Base-by-base conservation (phyloP, 2,888 invertebrate genomes). In the Tipula confusa region DNA sequence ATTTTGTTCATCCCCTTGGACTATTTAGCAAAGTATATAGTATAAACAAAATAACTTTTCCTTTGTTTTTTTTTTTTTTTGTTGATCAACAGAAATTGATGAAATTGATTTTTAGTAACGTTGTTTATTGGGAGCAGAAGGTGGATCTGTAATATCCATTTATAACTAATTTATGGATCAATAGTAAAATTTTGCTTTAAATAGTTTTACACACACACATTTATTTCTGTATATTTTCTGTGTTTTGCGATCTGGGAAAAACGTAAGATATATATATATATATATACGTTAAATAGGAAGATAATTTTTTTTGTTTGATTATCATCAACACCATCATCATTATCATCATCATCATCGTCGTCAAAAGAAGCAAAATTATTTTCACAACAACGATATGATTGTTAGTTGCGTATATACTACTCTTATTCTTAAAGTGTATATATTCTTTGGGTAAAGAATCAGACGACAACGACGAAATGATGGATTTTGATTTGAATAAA, bases 401-500 rank as follows among this genome's bases (percentile, higher is more conserved):
- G 64, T 64, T 64, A 11, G 64, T 64, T 24, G 64, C 24, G 24
- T 64, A 13, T 64, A 7, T 64, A 64, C 64, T 24, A 64, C 64
- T 64, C 24, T 24, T 64, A 64, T 18, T 64, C 64, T 9, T 64
- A 64, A 64, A 64, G 64, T 64, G 43, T 43, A 43, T 15, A 43
- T n/a, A n/a, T n/a, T n/a, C 43, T n/a, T 43, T 43, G n/a, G n/a
- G n/a, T 43, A 43, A 43, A 13, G 43, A 36, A 43, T 4, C 18
- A 24, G 9, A 9, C 43, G 24, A 64, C 64, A 13, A 64, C 64
- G 24, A 64, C 24, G 64, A 64, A n/a, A 64, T 64, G 64, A 64
- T 64, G 64, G 64, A 64, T 64, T 64, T 64, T 64, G 64, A 64
- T 64, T 64, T 64, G 24, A 64, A 64, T 64, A 64, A 64, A 64